A percentile compares a stretch with the other conserved stretches of the same genome.
phyloP scores from a whole-genome alignment of 2,888 invertebrate genomes.

The Drosophila monieri region DNA sequence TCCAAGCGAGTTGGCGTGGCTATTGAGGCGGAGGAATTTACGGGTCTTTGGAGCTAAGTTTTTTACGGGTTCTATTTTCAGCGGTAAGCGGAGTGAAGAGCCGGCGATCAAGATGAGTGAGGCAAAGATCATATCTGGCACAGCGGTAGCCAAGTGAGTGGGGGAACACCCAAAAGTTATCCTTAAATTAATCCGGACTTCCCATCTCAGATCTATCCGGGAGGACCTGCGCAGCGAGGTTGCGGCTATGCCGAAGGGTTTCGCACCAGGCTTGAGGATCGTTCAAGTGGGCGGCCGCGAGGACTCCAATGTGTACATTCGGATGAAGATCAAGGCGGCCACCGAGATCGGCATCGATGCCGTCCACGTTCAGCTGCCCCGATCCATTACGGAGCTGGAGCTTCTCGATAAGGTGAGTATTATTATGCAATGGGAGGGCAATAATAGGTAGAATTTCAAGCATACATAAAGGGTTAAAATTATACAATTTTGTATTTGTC shows the following conservation, averaged over 20 bases:
- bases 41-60: conserved; percentile 23
- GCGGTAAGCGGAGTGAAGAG: conserved; percentile 27
- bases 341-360: conserved; percentile 94
- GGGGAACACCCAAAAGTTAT: not conserved
- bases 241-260: conserved; percentile 86
- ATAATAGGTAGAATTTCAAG: not conserved
- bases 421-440: conserved; percentile 16
- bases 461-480: not conserved
- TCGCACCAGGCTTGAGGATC: conserved; percentile 92
- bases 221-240: conserved; percentile 89
- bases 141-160: conserved; percentile 88
- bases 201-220: conserved; percentile 88
- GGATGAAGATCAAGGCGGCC: conserved; percentile 97
- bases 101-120: conserved; percentile 74
- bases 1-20: conserved; percentile 51
- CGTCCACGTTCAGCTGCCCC: conserved; percentile 91
- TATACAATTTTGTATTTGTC: not conserved
- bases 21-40: conserved; percentile 26
- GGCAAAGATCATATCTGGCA: conserved; percentile 87
- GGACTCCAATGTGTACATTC: conserved; percentile 99
- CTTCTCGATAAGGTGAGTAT: conserved; percentile 80
- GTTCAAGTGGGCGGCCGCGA: conserved; percentile 98
- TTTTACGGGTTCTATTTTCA: conserved; percentile 53
- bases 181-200: not conserved
- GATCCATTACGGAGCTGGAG: conserved; percentile 91